These are phyloP conservation scores for Himantopus leucocephalus DNA, from an alignment of 2,113 vertebrate genomes.

Conservation along the genomic window DNA sequence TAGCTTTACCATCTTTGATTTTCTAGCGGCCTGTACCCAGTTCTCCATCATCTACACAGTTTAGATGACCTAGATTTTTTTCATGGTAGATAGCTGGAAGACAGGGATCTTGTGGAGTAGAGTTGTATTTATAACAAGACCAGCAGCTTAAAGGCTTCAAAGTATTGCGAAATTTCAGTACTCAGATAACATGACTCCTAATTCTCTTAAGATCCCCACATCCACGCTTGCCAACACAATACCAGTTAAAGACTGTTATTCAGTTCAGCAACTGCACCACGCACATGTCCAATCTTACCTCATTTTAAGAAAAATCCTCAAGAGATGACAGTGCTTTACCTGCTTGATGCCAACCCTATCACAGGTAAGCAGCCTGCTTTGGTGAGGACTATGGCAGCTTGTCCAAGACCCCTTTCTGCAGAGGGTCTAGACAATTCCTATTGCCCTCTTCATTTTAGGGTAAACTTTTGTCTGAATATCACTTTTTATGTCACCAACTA, in stretches of 20 bases:
- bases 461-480: background rate
- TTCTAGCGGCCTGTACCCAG: background rate
- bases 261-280: background rate
- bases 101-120: background rate
- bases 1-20: background rate
- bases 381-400: background rate
- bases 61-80: background rate
- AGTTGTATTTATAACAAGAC: background rate
- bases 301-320: background rate
- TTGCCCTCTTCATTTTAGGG: background rate
- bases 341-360: background rate
- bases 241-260: background rate
- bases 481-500: background rate
- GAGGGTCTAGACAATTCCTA: background rate
- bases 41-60: background rate
- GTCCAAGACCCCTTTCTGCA: background rate
- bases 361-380: background rate
- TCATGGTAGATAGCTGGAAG: background rate
- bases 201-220: background rate
- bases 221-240: background rate
- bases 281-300: background rate
- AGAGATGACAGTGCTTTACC: background rate
- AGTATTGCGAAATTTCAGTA: background rate
- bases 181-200: background rate
- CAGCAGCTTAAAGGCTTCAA: background rate